Base-by-base conservation (phyloP, 30 jellyfish, hydroid and myxozoan species). In the Turritopsis dohrnii region DNA sequence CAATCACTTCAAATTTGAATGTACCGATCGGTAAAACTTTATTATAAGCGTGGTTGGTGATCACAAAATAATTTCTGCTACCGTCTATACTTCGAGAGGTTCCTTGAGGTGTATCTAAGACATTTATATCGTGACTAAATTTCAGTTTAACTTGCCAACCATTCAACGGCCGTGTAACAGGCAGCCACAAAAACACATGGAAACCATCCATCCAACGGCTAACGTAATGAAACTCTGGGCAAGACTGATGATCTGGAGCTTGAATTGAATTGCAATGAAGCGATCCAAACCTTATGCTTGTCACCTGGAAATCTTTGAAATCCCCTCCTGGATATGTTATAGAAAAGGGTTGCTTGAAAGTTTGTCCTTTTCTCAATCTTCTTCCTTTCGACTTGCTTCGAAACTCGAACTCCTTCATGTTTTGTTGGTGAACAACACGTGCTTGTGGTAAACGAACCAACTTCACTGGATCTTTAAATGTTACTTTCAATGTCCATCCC, bases 121-220 rank as follows among this genome's bases (percentile, higher is more conserved):
- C 30, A 19, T n/a, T 69, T n/a, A 69, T 8, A 1, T 0, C 31
- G 19, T 69, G 77, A 69, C 8, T 69, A 27, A 69, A 69, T 21
- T 0, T 69, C 30, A 69, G 77, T 69, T n/a, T 69, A 27, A 69
- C 30, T 27, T 23, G 28, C 77, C 77, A 69, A 69, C 77, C 30
- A 19, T 23, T n/a, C 22, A 69, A 69, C 22, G 9, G 31, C 9
- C 77, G 77, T 23, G 16, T 69, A 8, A 69, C 77, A 69, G 77
- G 77, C 30, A 69, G 28, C 77, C 31, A n/a, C 77, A 69, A 19
- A 69, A n/a, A 69, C 30, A 23, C 77, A 0, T 27, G 77, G 19
- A 69, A 69, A 69, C 77, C 77, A 19, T 69, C 77, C 4, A 21
- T 17, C 77, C 77, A 69, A 8, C 30, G 28, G 22, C 30, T 27